Conservation (phyloP, 1,140 invertebrate species). For the Matsumurasca onukii region DNA sequence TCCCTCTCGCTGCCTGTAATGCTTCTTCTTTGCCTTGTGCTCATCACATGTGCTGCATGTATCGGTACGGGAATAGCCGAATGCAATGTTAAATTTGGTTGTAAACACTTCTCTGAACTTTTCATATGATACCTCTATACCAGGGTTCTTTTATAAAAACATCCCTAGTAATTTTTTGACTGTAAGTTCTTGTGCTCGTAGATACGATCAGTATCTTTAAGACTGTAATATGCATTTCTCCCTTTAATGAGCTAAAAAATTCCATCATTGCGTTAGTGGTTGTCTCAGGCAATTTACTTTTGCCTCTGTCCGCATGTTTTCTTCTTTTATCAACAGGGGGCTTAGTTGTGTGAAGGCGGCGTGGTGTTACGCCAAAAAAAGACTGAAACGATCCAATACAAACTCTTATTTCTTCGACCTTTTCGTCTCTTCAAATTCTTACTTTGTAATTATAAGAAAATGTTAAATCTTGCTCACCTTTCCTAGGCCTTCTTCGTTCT, state of each 20-base stretch:
- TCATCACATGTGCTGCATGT: slow-evolving; percentile 28
- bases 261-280: background rate
- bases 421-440: background rate
- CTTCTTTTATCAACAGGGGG: slow-evolving; percentile 25
- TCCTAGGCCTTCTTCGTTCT: slow-evolving; percentile 21
- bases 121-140: slow-evolving; percentile 29
- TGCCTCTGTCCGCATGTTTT: slow-evolving; percentile 32
- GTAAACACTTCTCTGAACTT: slow-evolving; percentile 29
- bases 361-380: background rate
- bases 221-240: slow-evolving; percentile 32
- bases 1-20: slow-evolving; percentile 15
- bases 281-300: slow-evolving; percentile 27
- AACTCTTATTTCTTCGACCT: slow-evolving; percentile 3
- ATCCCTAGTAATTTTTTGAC: slow-evolving; percentile 31
- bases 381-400: slow-evolving; percentile 12
- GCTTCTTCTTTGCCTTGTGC: slow-evolving; percentile 20
- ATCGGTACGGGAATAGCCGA: slow-evolving; percentile 30
- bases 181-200: slow-evolving; percentile 23
- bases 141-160: slow-evolving; percentile 9
- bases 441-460: slow-evolving; percentile 13
- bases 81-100: slow-evolving; percentile 33
- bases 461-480: background rate
- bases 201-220: slow-evolving; percentile 25
- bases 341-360: background rate
- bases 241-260: slow-evolving; percentile 30